Percentiles rank a stretch among this genome's conserved stretches.
Conservation (phyloP, 2,797 vertebrate species). For the Anomalospiza imberbis region DNA sequence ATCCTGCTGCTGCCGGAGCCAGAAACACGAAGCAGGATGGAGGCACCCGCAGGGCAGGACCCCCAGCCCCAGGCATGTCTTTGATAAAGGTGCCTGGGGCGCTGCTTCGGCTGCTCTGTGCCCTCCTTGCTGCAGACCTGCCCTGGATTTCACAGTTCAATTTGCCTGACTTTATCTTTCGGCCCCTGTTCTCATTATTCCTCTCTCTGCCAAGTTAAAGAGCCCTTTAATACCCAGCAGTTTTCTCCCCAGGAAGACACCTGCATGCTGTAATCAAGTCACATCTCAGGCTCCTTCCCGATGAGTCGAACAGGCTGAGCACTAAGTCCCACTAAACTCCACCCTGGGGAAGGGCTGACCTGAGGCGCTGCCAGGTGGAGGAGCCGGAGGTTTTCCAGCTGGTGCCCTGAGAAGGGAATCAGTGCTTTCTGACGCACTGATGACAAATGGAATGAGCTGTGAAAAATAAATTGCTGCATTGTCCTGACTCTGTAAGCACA, state of each 20-base stretch:
- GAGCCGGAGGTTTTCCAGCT: neutral
- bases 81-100: neutral
- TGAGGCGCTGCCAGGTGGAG: neutral
- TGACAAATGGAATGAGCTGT: neutral
- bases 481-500: neutral
- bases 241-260: constrained; percentile 34
- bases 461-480: neutral
- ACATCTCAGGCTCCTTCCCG: constrained; percentile 27
- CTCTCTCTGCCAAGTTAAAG: neutral
- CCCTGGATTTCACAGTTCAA: neutral
- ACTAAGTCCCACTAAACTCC: neutral
- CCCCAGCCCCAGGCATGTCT: accelerated
- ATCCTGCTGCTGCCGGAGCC: neutral
- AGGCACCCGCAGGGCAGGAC: neutral
- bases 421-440: neutral
- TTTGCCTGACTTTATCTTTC: neutral
- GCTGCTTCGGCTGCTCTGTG: neutral
- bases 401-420: constrained; percentile 1
- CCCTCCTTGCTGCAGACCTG: neutral
- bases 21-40: neutral
- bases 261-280: constrained; percentile 26
- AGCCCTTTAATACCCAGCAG: neutral
- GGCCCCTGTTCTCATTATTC: neutral
- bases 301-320: constrained; percentile 16
- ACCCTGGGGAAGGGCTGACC: neutral